Base-by-base conservation (phyloP, 2,888 invertebrate species). In the Phoronis australis region DNA sequence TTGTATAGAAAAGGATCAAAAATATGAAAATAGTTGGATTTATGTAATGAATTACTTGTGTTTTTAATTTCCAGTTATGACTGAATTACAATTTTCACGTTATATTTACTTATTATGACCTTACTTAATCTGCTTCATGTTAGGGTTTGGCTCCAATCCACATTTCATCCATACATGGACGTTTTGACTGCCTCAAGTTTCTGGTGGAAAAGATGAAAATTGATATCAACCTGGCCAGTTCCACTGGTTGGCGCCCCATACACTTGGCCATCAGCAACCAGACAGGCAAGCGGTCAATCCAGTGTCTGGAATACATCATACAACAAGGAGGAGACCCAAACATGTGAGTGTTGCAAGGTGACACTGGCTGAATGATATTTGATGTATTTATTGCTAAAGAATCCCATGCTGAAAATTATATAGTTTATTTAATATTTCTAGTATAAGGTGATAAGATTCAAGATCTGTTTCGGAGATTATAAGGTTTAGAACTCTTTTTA, bases 201-300 rank as follows among this genome's bases (percentile, higher is more conserved):
- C 57, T 75, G 26, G 61, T 76, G 46, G 75, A 76, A 44, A 69
- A 72, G 45, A 65, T 66, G 54, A 68, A 70, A 47, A 61, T 68
- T 45, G 71, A 75, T 51, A 64, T 76, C 12, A 70, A 76, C 51
- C 48, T 71, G 35, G 56, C 71, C 2, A 72, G 73, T 45, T 57
- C 65, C n/a, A 72, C 69, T 1, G 75, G 72, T 1, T 76, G 75
- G 75, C 57, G 73, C 47, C 72, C 75, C 21, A 56, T 75, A 18
- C 76, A 76, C 50, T 62, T 75, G 26, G 67, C 65, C 49, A 75
- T 76, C 55, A 75, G 69, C 52, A 75, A 73, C 51, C 70, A 74
- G 57, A 75, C 72, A 18, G 76, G 74, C 4, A 65, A 69, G 49
- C 54, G 73, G 42, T 63, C 76, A 6, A 57, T 69, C 25, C 58